A percentile compares a stretch with the other conserved stretches of the same genome.
These are phyloP conservation scores for Muscicapa striata DNA, from an alignment of 2,797 vertebrate species.

Conservation along the genomic window DNA sequence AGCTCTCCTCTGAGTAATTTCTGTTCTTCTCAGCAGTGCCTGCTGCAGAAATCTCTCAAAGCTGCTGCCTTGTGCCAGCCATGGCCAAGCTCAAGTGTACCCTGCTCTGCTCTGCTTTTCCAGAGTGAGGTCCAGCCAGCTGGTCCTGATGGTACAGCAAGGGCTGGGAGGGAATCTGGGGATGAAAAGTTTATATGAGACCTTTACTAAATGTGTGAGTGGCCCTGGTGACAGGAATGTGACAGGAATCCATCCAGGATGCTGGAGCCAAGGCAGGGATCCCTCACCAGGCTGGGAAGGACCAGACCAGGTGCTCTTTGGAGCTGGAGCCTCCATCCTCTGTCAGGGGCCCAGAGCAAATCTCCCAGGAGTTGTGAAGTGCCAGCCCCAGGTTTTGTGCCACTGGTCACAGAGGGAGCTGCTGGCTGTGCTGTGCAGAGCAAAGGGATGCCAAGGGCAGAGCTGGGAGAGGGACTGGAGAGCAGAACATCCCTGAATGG, in stretches of 20 bases:
- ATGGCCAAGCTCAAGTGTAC: not conserved
- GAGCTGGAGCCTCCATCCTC: not conserved
- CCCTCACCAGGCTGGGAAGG: not conserved
- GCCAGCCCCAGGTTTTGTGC: not conserved
- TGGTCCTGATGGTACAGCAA: not conserved
- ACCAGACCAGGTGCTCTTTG: not conserved
- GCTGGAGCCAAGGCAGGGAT: not conserved
- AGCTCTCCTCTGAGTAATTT: not conserved
- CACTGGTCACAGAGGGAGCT: not conserved
- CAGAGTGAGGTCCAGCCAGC: not conserved
- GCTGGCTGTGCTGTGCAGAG: not conserved
- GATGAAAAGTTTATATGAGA: not conserved
- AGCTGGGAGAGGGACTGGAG: not conserved
- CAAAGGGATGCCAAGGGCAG: not conserved
- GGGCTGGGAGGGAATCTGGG: not conserved
- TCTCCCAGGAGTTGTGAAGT: not conserved
- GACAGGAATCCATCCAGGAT: not conserved
- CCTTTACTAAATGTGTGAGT: not conserved
- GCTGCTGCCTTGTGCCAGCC: not conserved
- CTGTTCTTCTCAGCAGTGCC: not conserved
- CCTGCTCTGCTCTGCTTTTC: not conserved
- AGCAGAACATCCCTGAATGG: not conserved
- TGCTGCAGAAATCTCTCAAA: not conserved
- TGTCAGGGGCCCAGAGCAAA: not conserved
- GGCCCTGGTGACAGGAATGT: not conserved